Conservation (phyloP, 2,888 invertebrate genomes). For the Chaetogeoica ovagalla region DNA sequence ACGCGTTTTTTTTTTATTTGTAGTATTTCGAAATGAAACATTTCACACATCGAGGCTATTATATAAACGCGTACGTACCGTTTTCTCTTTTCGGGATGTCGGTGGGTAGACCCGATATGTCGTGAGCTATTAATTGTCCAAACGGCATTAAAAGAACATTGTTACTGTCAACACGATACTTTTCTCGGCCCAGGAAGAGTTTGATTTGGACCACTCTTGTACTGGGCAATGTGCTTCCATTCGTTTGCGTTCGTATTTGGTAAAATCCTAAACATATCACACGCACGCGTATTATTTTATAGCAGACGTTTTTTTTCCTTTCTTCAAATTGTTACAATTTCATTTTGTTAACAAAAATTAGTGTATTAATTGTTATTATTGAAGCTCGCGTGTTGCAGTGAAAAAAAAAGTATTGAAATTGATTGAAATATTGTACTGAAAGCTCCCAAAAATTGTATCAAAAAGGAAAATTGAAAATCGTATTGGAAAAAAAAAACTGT, state of each 20-base stretch:
- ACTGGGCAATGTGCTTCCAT: constrained; percentile 14
- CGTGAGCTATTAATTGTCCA: constrained; percentile 26
- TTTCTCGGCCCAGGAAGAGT: neutral
- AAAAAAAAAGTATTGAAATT: too few relatives aligned
- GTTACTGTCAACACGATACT: neutral
- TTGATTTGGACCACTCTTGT: neutral
- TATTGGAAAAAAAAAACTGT: too few relatives aligned
- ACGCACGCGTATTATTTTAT: too few relatives aligned
- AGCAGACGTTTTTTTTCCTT: too few relatives aligned
- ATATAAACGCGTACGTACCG: neutral
- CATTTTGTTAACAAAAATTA: too few relatives aligned
- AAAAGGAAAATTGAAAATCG: too few relatives aligned
- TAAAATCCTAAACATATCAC: constrained; percentile 7
- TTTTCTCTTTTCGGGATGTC: neutral
- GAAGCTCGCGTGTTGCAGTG: too few relatives aligned
- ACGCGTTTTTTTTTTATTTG: too few relatives aligned
- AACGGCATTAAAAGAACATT: constrained; percentile 21
- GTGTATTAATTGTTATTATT: too few relatives aligned
- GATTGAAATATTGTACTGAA: too few relatives aligned
- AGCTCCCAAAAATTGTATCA: too few relatives aligned
- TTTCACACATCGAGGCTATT: neutral
- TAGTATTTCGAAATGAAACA: neutral
- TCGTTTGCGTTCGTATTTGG: neutral
- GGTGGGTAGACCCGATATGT: neutral
- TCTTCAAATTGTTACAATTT: too few relatives aligned